These are phyloP conservation scores for Chorisops tibialis DNA, from an alignment of 2,888 invertebrate genomes.

Conservation along the genomic window DNA sequence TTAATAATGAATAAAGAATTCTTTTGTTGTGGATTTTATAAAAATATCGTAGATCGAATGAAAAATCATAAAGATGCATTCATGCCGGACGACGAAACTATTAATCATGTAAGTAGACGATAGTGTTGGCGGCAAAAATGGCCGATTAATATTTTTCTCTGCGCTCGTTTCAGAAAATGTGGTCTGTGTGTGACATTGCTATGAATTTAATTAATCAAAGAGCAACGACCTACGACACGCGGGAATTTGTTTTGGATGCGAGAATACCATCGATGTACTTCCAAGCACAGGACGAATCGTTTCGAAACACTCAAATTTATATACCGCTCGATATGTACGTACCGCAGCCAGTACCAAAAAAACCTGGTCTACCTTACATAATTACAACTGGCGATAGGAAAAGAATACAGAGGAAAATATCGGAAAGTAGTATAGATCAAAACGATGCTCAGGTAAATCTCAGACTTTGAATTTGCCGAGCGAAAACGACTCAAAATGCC, in stretches of 20 bases:
- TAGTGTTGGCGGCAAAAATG: not conserved
- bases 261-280: conserved; percentile 90
- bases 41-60: conserved; percentile 88
- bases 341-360: conserved; percentile 16
- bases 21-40: conserved; percentile 93
- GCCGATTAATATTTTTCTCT: too few species aligned
- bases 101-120: conserved; percentile 70
- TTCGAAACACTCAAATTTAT: conserved; percentile 74
- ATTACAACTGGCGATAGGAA: conserved; percentile 8
- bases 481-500: too few species aligned
- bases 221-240: conserved; percentile 81
- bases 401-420: conserved; percentile 22
- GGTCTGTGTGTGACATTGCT: conserved; percentile 94
- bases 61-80: conserved; percentile 91
- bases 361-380: conserved; percentile 3
- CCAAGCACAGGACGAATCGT: conserved; percentile 67
- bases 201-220: conserved; percentile 86
- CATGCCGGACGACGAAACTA: conserved; percentile 74
- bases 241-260: conserved; percentile 82
- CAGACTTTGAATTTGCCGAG: too few species aligned
- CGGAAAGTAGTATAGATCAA: conserved; percentile 30
- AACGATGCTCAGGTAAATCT: conserved; percentile 37
- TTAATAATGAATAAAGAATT: conserved; percentile 89
- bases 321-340: conserved; percentile 66
- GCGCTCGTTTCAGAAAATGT: conserved; percentile 72